Conservation (phyloP, 2,888 invertebrate species). For the Erannis defoliaria region DNA sequence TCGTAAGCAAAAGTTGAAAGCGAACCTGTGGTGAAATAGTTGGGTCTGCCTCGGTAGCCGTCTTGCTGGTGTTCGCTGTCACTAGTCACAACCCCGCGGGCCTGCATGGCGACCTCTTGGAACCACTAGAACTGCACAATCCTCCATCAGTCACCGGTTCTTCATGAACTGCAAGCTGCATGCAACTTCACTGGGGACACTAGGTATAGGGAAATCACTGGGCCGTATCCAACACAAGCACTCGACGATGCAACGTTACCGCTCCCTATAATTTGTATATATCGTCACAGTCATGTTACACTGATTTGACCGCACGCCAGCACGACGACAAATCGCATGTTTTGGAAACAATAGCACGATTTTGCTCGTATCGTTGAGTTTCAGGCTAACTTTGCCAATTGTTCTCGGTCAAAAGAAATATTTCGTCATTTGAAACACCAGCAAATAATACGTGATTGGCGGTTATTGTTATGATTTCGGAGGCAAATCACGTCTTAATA, state of each 20-base stretch:
- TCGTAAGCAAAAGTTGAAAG: constrained; percentile 42
- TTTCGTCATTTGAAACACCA: constrained; percentile 49
- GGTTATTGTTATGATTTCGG: constrained; percentile 55
- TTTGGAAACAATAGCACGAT: constrained; percentile 75
- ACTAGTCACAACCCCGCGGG: constrained; percentile 74
- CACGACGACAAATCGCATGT: constrained; percentile 67
- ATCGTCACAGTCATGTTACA: constrained; percentile 67
- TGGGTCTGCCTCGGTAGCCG: constrained; percentile 73
- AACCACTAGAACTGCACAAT: constrained; percentile 66
- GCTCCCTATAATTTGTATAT: constrained; percentile 66
- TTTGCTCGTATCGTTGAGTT: constrained; percentile 55
- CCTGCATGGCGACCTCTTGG: constrained; percentile 74
- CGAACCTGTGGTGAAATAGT: constrained; percentile 79
- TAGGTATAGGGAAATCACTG: constrained; percentile 62
- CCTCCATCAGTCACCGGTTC: constrained; percentile 76
- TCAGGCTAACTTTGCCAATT: constrained; percentile 45
- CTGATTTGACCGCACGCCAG: constrained; percentile 61
- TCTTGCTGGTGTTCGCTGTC: constrained; percentile 71
- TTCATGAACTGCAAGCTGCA: constrained; percentile 55
- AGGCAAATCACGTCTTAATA: constrained; percentile 62
- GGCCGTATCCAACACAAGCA: constrained; percentile 77
- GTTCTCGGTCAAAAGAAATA: constrained; percentile 38
- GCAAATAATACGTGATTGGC: constrained; percentile 46
- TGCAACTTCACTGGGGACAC: constrained; percentile 56
- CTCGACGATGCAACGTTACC: constrained; percentile 70